A percentile compares a stretch with the other conserved stretches of the same genome.
Evolutionary conservation across 2,113 vertebrate genomes (phyloP).

Genomic region (Bufo bufo): DNA sequence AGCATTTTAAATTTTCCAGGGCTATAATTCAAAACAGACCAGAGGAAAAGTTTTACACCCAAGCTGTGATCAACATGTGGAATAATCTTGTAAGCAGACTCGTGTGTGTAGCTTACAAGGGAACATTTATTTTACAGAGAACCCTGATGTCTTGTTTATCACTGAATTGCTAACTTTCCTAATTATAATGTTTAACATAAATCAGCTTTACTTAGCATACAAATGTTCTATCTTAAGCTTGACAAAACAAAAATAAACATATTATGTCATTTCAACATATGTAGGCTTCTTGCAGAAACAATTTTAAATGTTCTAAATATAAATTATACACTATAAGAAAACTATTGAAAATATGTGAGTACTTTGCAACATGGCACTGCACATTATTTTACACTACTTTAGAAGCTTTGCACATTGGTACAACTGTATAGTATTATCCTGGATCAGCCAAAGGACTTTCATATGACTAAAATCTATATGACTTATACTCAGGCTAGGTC

Average conservation of each 20-base stretch:
- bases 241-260: slow-evolving; percentile 7
- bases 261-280: slow-evolving; percentile 26
- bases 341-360: background rate
- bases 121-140: slow-evolving; percentile 13
- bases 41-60: slow-evolving; percentile 55
- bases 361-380: background rate
- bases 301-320: background rate
- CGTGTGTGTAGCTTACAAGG: slow-evolving; percentile 29
- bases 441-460: background rate
- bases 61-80: slow-evolving; percentile 56
- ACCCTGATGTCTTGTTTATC: slow-evolving; percentile 51
- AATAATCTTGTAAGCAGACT: slow-evolving; percentile 55
- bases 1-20: slow-evolving; percentile 53
- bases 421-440: background rate
- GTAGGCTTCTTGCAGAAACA: background rate
- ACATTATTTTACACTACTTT: background rate
- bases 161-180: slow-evolving; percentile 19
- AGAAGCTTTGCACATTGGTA: background rate
- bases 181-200: slow-evolving; percentile 43
- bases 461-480: too few relatives aligned
- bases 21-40: slow-evolving; percentile 52
- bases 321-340: background rate
- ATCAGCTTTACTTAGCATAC: slow-evolving; percentile 25
- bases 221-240: slow-evolving; percentile 26
- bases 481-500: too few relatives aligned